Evolutionary conservation across 2,113 vertebrate genomes (phyloP), one percentile per base, ranked within the genome.

Genomic region (Elephas maximus): DNA sequence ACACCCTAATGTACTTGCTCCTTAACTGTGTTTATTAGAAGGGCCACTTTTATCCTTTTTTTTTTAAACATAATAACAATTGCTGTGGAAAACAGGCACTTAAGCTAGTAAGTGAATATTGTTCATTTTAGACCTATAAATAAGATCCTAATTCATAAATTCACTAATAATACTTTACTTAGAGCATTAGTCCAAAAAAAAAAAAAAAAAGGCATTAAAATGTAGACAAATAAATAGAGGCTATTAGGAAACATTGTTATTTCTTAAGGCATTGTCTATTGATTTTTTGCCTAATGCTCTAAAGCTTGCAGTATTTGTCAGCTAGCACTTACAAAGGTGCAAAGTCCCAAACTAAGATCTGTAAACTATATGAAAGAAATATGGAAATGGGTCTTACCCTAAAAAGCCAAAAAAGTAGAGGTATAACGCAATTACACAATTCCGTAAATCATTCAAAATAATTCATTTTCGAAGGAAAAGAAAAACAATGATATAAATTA

Each of bases 61-160:
- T 6, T 17, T 92, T 94, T 77, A 63, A 37, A 12, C 23, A 18
- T 45, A 91, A 53, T 83, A 33, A 84, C 14, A 92, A 73, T 73
- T 95, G 44, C 62, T 77, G 12, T 84, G 28, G 92, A 86, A 95
- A 69, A 86, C 4, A 65, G 23, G 26, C 14, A 45, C 26, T 87
- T 90, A 89, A 83, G 3, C 45, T 90, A 71, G 10, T 81, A 92
- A 97, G 51, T 77, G 24, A 94, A 48, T 85, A 18, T 51, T 88
- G 14, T 85, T 85, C 20, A 73, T 73, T 95, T 94, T 53, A 90
- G 26, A 73, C 10, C 24, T 76, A 1, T 77, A 95, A 44, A 41
- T 51, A 88, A 97, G 24, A 90, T 57, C 20, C 30, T 90, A 90
- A 74, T 82, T 92, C 53, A 86, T 81, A 93, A 90, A 79, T 74